A percentile compares a stretch with the other conserved stretches of the same genome.
phyloP scores from a whole-genome alignment of 2,797 vertebrate genomes.

The Chromis chromis region DNA sequence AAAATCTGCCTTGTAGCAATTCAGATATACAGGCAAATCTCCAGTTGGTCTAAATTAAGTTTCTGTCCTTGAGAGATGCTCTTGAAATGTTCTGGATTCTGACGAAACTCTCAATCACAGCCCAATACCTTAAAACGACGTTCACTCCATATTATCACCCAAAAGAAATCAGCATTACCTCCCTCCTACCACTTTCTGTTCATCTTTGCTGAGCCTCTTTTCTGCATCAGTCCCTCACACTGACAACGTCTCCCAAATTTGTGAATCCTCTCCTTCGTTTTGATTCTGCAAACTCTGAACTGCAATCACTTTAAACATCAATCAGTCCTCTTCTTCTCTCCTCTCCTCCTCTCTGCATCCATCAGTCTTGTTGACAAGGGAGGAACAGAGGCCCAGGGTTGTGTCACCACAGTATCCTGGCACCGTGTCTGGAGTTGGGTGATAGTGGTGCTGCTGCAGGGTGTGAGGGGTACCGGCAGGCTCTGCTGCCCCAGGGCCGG shows the following conservation, averaged over 20 bases:
- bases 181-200: not conserved
- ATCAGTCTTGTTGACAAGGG: slow-evolving; percentile 80
- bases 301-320: slow-evolving; percentile 27
- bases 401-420: slow-evolving; percentile 95
- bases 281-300: not conserved
- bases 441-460: slow-evolving; percentile 75
- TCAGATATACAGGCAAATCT: not conserved
- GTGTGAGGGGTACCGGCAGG: slow-evolving; percentile 64
- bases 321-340: slow-evolving; percentile 20
- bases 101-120: not conserved
- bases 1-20: slow-evolving; percentile 1
- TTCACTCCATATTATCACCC: not conserved
- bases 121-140: not conserved
- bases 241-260: not conserved
- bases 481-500: slow-evolving; percentile 78
- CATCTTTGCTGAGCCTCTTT: not conserved
- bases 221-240: not conserved
- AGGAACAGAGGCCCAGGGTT: slow-evolving; percentile 83
- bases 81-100: not conserved
- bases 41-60: not conserved
- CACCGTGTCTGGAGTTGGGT: slow-evolving; percentile 88
- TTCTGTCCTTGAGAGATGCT: slow-evolving; percentile 4
- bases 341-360: slow-evolving; percentile 67
- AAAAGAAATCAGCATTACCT: slow-evolving; percentile 24
- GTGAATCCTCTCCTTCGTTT: slow-evolving; percentile 1